Percentiles rank a stretch among this genome's conserved stretches.
Evolutionary conservation across 2,888 invertebrate genomes (phyloP).

Genomic region (Tipula vernalis): DNA sequence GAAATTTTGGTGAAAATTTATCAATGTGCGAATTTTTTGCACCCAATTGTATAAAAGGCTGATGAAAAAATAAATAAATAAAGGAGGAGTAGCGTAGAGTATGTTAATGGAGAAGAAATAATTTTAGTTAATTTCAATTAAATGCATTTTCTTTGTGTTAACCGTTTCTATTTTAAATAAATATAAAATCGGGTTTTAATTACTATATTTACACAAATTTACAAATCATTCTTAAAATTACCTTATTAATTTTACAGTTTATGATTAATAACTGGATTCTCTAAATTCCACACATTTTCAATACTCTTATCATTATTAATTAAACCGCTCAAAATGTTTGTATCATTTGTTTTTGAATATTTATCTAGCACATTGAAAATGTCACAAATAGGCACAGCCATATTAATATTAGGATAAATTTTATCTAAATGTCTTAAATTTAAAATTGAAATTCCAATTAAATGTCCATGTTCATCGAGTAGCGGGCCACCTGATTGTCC

Average conservation of each 20-base stretch:
- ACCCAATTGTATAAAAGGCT: too few species aligned
- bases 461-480: not conserved
- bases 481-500: not conserved
- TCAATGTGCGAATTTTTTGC: too few species aligned
- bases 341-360: not conserved
- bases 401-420: not conserved
- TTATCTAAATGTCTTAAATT: not conserved
- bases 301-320: not conserved
- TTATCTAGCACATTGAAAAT: not conserved
- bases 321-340: not conserved
- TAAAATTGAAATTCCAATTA: not conserved
- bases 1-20: too few species aligned
- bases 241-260: not conserved
- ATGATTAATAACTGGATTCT: not conserved
- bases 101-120: too few species aligned
- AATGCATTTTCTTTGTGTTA: too few species aligned
- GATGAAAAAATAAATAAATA: too few species aligned
- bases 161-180: too few species aligned
- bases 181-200: too few species aligned
- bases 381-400: not conserved
- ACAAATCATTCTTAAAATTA: too few species aligned
- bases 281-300: not conserved
- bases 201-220: too few species aligned
- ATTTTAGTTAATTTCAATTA: too few species aligned
- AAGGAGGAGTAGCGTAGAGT: too few species aligned